Evolutionary conservation across 2,113 vertebrate genomes (phyloP), one percentile per base, ranked within the genome.

Genomic region (Anguilla japonica): DNA sequence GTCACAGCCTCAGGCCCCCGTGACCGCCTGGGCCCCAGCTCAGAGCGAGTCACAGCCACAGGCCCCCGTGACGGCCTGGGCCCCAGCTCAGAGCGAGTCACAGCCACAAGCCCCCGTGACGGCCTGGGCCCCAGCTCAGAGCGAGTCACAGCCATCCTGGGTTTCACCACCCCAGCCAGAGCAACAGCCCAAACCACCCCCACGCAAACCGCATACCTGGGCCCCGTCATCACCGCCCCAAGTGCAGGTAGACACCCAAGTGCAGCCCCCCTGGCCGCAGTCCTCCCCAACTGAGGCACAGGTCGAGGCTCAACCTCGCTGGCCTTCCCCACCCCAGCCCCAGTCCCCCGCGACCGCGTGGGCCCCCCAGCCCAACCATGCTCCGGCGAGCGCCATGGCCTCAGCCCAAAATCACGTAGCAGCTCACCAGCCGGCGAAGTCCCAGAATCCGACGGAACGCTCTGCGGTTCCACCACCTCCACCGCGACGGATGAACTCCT

Each of bases 401-500:
- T 87, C 93, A 63, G 85, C 88, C 53, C 88, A 92, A 75, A 93
- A 90, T 85, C 86, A 88, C 34, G 88, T 88, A 26, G 46, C 80
- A 34, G 75, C 90, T 78, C 92, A 22, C 11, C 95, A 96, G 84
- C 93, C 96, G 88, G 93, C 94, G 81, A 96, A 93, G 86, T 90
- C 95, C 83, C 95, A 96, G 90, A 93, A 91, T 46, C 90, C 95
- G 71, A 94, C 95, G 1, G 94, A 96, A 39, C 94, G 85, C 22
- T 87, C 94, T 85, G 89, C 92, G 26, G 78, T 0, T 92, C 93
- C 92, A 94, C 96, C 93, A 91, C 93, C 94, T 92, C 93, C 93
- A 88, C 95, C 96, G 56, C 96, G 94, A 67, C 89, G 93, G 90
- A 88, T 93, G 81, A 94, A 94, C 79, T 95, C 94, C 83, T 96